phyloP scores from a whole-genome alignment of 2,113 vertebrate genomes.

The Campylomormyrus tamandua region DNA sequence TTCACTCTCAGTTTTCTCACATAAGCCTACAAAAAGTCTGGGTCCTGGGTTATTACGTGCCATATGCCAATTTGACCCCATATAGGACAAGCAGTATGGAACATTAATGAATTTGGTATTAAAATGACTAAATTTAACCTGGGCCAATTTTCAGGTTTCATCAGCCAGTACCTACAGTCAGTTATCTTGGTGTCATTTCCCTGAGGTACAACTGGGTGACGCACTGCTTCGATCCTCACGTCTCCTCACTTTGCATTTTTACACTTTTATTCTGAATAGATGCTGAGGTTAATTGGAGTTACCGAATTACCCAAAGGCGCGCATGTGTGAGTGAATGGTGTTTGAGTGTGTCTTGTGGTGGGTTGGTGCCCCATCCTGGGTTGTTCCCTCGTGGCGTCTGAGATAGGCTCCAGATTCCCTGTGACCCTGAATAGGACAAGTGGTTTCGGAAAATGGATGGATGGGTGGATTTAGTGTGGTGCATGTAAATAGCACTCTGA shows the following conservation, averaged over 20 bases:
- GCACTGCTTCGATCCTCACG: not conserved
- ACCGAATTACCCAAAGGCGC: not conserved
- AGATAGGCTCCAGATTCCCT: not conserved
- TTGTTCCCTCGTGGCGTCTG: not conserved
- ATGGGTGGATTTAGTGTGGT: not conserved
- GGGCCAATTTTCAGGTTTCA: not conserved
- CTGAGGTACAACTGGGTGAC: not conserved
- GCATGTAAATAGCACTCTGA: not conserved
- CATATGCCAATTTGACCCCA: not conserved
- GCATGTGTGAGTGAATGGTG: not conserved
- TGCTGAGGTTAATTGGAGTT: not conserved
- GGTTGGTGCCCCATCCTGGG: not conserved
- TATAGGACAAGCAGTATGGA: not conserved
- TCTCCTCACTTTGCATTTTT: not conserved
- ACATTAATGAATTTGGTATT: not conserved
- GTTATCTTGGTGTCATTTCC: not conserved
- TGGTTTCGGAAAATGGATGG: not conserved
- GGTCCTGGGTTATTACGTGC: not conserved
- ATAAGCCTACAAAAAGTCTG: not conserved
- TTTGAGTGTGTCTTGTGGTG: not conserved
- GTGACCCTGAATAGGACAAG: not conserved
- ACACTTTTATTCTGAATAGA: not conserved
- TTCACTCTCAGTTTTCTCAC: not conserved
- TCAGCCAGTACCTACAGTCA: not conserved
- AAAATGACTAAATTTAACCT: not conserved